These are phyloP conservation scores for Upupa epops DNA, from an alignment of 2,113 vertebrate genomes.

Conservation along the genomic window DNA sequence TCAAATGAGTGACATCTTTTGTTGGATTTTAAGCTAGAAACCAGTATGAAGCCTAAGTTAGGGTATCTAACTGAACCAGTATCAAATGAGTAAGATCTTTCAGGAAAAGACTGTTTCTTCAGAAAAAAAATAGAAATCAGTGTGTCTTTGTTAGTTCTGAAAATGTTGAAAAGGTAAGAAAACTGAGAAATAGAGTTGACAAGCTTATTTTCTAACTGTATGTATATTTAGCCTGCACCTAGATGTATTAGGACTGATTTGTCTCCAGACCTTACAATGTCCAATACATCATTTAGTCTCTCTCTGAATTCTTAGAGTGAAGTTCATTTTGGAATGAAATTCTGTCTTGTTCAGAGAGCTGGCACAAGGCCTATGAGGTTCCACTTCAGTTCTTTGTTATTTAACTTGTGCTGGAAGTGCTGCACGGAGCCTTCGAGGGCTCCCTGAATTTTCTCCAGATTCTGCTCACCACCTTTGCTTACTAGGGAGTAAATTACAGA, in stretches of 20 bases:
- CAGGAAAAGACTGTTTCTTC: neutral
- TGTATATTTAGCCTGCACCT: neutral
- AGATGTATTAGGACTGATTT: neutral
- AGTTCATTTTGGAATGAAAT: neutral
- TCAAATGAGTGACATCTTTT: neutral
- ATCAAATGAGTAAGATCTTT: neutral
- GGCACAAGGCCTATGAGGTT: neutral
- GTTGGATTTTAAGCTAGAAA: too few species aligned
- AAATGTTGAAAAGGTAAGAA: neutral
- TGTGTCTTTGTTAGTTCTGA: neutral
- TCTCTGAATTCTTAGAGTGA: neutral
- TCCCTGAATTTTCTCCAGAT: neutral
- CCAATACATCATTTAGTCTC: neutral
- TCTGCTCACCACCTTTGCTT: neutral
- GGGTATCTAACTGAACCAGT: neutral
- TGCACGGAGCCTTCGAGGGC: neutral
- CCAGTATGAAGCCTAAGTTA: too few species aligned
- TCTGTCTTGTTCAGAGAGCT: neutral
- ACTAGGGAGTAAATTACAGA: neutral
- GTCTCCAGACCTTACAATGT: neutral
- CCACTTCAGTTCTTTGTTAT: neutral
- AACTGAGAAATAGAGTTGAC: neutral
- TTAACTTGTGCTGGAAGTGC: neutral
- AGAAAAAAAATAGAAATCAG: neutral
- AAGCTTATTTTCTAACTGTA: neutral